Base-by-base conservation (phyloP, 2,797 vertebrate genomes). In the Microcaecilia unicolor region DNA sequence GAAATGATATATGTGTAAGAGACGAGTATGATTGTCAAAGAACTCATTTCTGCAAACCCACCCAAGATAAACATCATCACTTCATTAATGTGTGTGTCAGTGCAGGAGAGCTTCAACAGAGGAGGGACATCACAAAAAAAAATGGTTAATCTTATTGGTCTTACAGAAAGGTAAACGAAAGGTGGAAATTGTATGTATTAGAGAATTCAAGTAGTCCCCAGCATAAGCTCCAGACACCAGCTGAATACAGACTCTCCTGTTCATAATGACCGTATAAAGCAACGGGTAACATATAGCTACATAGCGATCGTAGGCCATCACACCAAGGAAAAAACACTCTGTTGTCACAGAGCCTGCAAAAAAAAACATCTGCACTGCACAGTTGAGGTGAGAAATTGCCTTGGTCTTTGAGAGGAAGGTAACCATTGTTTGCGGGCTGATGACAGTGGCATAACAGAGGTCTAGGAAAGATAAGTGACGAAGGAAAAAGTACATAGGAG, bases 61-160 rank as follows among this genome's bases (percentile, higher is more conserved):
- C 31, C 23, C 11, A 43, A n/a, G 8, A 10, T 28, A 24, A 43
- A 35, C 10, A 43, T 40, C 4, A 68, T 27, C 3, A 61, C 43
- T 13, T 78, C 59, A 3, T 25, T 75, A 21, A 60, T 4, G 1
- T 41, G 4, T 0, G 61, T 75, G 22, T 57, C 18, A 3, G 68
- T 74, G 5, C 70, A 78, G 5, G 71, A 65, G 12, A 57, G 38
- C 1, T 28, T 41, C 27, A 73, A 58, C n/a, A n/a, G n/a, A n/a
- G n/a, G n/a, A n/a, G n/a, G n/a, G n/a, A n/a, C n/a, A n/a, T n/a
- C n/a, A n/a, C 11, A 78, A 81, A 37, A 77, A 77, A 25, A 73
- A 80, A 28, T 74, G 66, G 2, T 73, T 40, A 2, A 74, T 44
- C n/a, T 61, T 19, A n/a, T 24, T 42, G 13, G 7, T 17, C 5